Evolutionary conservation across 2,888 invertebrate genomes (phyloP).

Genomic region (Tiliacea aurago): DNA sequence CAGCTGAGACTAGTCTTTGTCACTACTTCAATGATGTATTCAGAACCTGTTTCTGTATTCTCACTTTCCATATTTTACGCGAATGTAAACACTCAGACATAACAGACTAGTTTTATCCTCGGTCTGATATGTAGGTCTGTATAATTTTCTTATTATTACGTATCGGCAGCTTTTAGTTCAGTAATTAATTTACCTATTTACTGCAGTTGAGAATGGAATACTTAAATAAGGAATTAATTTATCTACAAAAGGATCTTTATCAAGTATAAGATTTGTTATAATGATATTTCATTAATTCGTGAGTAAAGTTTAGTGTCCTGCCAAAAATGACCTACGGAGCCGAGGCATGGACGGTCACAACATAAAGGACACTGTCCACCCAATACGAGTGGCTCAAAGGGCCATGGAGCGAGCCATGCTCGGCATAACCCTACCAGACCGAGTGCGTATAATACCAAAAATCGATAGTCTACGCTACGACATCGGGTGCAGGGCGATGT

Average conservation of each 20-base stretch:
- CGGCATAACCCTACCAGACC: not conserved
- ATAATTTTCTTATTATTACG: constrained; percentile 20
- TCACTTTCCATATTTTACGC: constrained; percentile 4
- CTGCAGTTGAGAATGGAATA: too few relatives aligned
- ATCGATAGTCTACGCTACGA: not conserved
- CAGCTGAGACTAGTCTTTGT: not conserved
- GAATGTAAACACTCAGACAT: constrained; percentile 2
- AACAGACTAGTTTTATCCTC: constrained; percentile 23
- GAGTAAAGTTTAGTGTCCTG: not conserved
- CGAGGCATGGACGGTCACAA: not conserved
- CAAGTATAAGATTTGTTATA: not conserved
- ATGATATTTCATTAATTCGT: not conserved
- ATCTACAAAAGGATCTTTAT: not conserved
- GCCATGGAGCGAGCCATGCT: too few relatives aligned
- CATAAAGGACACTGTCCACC: not conserved
- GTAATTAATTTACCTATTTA: too few relatives aligned
- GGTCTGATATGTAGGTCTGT: constrained; percentile 9
- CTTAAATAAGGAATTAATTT: not conserved
- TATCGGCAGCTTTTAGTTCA: not conserved
- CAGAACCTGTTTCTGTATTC: constrained; percentile 10
- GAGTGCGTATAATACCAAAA: not conserved
- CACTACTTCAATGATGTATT: not conserved
- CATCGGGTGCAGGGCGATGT: not conserved
- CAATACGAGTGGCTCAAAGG: not conserved
- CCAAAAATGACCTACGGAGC: not conserved